A percentile compares a stretch with the other conserved stretches of the same genome.
Conservation (phyloP, 2,113 vertebrate genomes). For the Indicator maculatus region DNA sequence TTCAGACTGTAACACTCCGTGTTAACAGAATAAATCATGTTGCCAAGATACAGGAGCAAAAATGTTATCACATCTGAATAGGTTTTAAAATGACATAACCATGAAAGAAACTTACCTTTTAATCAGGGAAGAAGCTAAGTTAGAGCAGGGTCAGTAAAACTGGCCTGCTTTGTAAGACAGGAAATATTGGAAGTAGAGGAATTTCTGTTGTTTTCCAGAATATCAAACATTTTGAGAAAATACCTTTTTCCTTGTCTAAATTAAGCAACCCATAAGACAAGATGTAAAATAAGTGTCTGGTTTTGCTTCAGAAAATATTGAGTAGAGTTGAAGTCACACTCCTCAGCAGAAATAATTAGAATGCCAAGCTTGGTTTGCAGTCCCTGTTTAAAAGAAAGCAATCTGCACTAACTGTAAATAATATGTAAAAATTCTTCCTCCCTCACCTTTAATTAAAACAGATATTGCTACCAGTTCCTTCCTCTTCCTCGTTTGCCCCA, state of each 20-base stretch:
- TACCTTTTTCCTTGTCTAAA: not conserved
- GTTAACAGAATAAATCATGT: slow-evolving; percentile 83
- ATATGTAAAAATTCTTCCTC: not conserved
- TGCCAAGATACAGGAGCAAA: slow-evolving; percentile 84
- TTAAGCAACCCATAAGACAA: not conserved
- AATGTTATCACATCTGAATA: slow-evolving; percentile 81
- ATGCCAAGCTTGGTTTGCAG: not conserved
- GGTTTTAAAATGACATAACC: slow-evolving; percentile 73
- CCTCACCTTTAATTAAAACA: not conserved
- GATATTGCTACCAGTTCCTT: not conserved
- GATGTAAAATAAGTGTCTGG: not conserved
- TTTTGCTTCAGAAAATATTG: not conserved
- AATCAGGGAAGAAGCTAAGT: slow-evolving; percentile 59
- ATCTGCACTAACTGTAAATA: not conserved
- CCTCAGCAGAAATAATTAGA: not conserved
- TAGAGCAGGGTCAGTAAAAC: slow-evolving; percentile 45
- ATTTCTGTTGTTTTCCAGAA: slow-evolving; percentile 53
- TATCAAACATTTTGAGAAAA: slow-evolving; percentile 46
- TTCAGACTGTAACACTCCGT: slow-evolving; percentile 77
- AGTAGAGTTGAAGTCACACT: not conserved
- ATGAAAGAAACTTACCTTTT: slow-evolving; percentile 72
- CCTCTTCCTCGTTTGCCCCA: not conserved
- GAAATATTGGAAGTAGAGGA: slow-evolving; percentile 33
- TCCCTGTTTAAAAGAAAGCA: not conserved
- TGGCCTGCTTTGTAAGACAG: slow-evolving; percentile 17